Evolutionary conservation across 2,113 vertebrate species (phyloP).

Genomic region (Lipotes vexillifer): DNA sequence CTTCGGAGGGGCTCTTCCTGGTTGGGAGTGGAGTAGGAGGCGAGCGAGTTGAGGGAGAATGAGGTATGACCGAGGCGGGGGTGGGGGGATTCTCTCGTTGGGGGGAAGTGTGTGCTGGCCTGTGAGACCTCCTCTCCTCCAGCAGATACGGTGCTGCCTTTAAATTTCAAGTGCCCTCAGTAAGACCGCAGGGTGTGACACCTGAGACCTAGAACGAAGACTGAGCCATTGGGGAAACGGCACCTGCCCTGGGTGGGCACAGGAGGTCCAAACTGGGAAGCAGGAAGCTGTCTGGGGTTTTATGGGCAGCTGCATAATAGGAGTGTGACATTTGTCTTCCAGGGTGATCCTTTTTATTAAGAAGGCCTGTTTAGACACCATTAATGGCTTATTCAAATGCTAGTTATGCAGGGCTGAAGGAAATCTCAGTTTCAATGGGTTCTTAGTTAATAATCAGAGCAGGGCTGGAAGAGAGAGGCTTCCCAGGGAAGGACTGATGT

Average conservation of each 20-base stretch:
- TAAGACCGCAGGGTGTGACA: neutral
- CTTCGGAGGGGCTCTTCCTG: neutral
- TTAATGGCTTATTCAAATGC: slow-evolving; percentile 22
- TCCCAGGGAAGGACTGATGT: neutral
- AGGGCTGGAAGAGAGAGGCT: neutral
- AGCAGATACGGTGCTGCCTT: neutral
- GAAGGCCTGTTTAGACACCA: neutral
- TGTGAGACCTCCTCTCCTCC: neutral
- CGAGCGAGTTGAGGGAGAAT: neutral
- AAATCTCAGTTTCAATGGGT: neutral
- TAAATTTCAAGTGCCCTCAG: neutral
- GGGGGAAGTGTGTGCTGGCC: neutral
- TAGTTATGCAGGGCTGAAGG: neutral
- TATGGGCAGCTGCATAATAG: neutral
- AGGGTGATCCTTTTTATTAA: neutral
- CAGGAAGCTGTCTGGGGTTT: neutral
- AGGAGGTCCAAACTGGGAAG: neutral
- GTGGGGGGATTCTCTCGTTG: fast-evolving
- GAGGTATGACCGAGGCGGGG: neutral
- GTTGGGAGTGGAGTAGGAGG: neutral
- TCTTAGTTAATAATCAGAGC: neutral
- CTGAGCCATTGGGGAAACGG: neutral
- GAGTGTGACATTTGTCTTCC: neutral
- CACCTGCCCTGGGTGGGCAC: neutral
- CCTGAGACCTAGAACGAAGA: neutral